phyloP scores from a whole-genome alignment of 2,888 invertebrate genomes.

The Drosophila putrida region DNA sequence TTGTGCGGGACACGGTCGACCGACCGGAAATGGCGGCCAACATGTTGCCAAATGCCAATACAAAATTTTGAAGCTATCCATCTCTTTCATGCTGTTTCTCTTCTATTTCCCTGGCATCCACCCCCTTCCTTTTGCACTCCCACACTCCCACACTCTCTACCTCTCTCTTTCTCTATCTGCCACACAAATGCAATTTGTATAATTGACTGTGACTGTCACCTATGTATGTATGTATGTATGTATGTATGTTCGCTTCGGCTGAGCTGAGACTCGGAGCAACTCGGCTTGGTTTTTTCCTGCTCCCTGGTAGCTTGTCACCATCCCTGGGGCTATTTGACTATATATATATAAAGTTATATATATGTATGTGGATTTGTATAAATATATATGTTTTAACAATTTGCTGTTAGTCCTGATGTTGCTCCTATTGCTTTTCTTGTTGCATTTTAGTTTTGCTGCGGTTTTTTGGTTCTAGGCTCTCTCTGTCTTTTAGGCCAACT shows the following conservation, averaged over 20 bases:
- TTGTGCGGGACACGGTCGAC: conserved; percentile 40
- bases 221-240: conserved; percentile 13
- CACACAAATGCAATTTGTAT: conserved; percentile 79
- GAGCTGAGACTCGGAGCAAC: conserved; percentile 13
- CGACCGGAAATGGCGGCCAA: conserved; percentile 56
- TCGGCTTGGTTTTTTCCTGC: not conserved
- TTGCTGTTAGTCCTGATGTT: conserved; percentile 29
- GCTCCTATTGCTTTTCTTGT: conserved; percentile 12
- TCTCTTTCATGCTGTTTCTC: not conserved
- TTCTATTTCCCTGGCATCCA: not conserved
- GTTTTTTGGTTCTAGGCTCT: conserved; percentile 47
- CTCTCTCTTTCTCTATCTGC: conserved; percentile 5
- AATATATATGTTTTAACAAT: conserved; percentile 70
- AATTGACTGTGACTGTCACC: conserved; percentile 77
- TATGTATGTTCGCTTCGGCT: conserved; percentile 22
- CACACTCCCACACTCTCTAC: not conserved
- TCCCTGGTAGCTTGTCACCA: not conserved
- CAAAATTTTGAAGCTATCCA: conserved; percentile 26
- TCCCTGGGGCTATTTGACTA: conserved; percentile 46
- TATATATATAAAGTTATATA: conserved; percentile 37
- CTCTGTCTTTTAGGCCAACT: conserved; percentile 24
- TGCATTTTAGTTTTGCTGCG: conserved; percentile 67
- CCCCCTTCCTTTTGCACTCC: not conserved
- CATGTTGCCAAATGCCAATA: conserved; percentile 67
- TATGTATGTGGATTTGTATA: conserved; percentile 20